Evolutionary conservation across 1,140 invertebrate species (phyloP), one percentile per base, ranked within the genome.

Genomic region (Trichonephila clavata): DNA sequence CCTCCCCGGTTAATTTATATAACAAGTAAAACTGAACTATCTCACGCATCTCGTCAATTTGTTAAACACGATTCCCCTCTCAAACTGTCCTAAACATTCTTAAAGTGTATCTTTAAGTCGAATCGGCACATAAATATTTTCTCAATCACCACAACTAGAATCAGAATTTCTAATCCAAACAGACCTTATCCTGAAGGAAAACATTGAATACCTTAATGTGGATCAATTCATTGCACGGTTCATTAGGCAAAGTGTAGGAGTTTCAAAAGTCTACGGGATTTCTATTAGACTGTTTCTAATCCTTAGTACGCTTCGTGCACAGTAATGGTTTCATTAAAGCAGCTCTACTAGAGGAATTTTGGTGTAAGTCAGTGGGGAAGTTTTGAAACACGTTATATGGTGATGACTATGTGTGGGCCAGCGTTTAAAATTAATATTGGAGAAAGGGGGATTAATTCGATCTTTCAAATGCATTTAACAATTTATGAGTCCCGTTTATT

Each of bases 241-340:
- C 86, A 88, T 88, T 88, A 88, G 43, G 86, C 63, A 71, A 71
- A 88, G 86, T 32, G 86, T 16, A 86, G 39, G 63, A 88, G 32
- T 50, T 50, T 39, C 57, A 68, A 68, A 88, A 71, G 27, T 88
- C 60, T 39, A 68, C 27, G 39, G 63, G 63, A 68, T 57, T 88
- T 68, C 61, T 61, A 57, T 65, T 39, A 10, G 57, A 50, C 10
- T 50, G 18, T 43, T 57, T 39, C 86, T 88, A 88, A 88, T 39
- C 86, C 63, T 14, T 21, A 18, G 27, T 43, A 88, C 86, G 86
- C 86, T 71, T 10, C 8, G 21, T 50, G 86, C 86, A 88, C 86
- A 71, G 32, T 88, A 88, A 88, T 88, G 86, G 50, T 88, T 88
- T 88, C 86, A 88, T 88, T 88, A 88, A 50, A 16, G 59, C 7